phyloP scores from a whole-genome alignment of 2,888 invertebrate genomes.

The Eubasilissa splendida region DNA sequence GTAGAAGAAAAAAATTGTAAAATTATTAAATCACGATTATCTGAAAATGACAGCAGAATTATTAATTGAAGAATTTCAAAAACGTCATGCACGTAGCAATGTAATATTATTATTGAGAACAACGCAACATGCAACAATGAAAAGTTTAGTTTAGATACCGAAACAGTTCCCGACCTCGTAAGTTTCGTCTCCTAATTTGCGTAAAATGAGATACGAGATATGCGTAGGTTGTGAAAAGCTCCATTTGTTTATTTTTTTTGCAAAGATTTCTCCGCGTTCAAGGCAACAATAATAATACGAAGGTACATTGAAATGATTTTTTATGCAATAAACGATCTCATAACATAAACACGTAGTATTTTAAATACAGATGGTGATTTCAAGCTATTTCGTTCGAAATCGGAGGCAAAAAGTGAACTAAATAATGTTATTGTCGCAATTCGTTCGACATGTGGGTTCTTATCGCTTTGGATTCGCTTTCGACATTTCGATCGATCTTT shows the following conservation, averaged over 20 bases:
- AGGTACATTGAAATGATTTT: background rate
- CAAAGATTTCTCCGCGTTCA: slow-evolving; percentile 43
- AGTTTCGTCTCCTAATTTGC: slow-evolving; percentile 34
- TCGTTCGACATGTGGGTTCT: slow-evolving; percentile 34
- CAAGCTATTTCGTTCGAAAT: background rate
- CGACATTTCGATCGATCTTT: slow-evolving; percentile 3
- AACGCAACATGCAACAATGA: too few species aligned
- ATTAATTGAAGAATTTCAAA: too few species aligned
- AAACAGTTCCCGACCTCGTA: too few species aligned
- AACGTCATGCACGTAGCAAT: too few species aligned
- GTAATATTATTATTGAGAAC: too few species aligned
- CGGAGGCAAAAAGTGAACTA: background rate
- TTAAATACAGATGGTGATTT: slow-evolving; percentile 11
- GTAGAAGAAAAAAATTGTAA: too few species aligned
- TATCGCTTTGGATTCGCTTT: slow-evolving; percentile 23
- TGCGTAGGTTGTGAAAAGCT: slow-evolving; percentile 35
- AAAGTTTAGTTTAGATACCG: too few species aligned
- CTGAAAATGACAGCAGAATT: too few species aligned
- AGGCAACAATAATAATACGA: slow-evolving; percentile 22
- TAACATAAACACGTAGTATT: slow-evolving; percentile 37
- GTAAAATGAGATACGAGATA: slow-evolving; percentile 36
- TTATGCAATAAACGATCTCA: background rate
- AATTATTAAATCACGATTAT: too few species aligned
- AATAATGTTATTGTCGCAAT: slow-evolving; percentile 15
- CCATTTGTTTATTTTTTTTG: slow-evolving; percentile 9